Conservation (phyloP, 1,140 invertebrate species). For the Ips nitidus region DNA sequence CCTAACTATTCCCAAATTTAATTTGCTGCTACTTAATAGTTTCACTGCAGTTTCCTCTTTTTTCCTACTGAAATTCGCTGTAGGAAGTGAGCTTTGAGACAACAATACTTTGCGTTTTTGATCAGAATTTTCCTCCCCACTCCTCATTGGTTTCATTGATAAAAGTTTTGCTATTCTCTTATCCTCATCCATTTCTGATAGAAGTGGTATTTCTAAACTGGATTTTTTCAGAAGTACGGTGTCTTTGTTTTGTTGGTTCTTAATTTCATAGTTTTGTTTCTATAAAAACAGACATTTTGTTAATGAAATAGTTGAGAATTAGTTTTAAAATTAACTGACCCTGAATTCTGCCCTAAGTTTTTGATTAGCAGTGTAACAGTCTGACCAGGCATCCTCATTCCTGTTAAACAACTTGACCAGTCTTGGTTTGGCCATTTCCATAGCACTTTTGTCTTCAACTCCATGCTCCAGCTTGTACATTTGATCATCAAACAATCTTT, state of each 20-base stretch:
- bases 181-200: conserved; percentile 80
- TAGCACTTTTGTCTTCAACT: conserved; percentile 73
- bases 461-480: conserved; percentile 97
- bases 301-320: conserved; percentile 27
- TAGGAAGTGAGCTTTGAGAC: conserved; percentile 55
- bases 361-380: conserved; percentile 89
- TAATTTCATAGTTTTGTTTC: conserved; percentile 75
- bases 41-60: conserved; percentile 48
- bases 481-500: conserved; percentile 87
- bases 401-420: conserved; percentile 74
- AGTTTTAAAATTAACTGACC: conserved; percentile 56
- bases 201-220: conserved; percentile 74
- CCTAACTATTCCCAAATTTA: conserved; percentile 40
- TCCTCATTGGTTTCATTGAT: conserved; percentile 60
- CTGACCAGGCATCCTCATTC: conserved; percentile 80
- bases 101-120: conserved; percentile 56
- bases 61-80: conserved; percentile 56
- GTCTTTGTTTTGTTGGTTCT: conserved; percentile 68
- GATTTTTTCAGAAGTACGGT: conserved; percentile 73
- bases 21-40: conserved; percentile 37
- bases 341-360: conserved; percentile 79
- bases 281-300: conserved; percentile 50
- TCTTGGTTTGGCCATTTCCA: conserved; percentile 68
- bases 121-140: conserved; percentile 57
- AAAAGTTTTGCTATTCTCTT: conserved; percentile 75